Conservation (phyloP, 2,797 vertebrate genomes). For the Amphiprion clarkii region DNA sequence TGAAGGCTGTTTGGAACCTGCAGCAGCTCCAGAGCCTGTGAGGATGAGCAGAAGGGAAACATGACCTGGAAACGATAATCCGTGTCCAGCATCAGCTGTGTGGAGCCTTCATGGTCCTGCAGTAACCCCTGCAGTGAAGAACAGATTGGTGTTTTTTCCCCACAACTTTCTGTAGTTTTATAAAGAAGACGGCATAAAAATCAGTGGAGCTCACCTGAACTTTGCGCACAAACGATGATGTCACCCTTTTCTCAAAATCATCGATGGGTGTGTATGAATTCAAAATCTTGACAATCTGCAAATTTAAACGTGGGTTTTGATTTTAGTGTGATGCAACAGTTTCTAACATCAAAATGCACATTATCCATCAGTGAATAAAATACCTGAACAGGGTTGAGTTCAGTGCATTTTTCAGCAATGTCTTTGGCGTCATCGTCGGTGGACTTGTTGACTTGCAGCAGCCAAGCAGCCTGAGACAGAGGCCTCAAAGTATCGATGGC, state of each 20-base stretch:
- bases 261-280: constrained; percentile 99
- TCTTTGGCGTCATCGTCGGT: constrained; percentile 95
- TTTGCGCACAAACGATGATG: constrained; percentile 95
- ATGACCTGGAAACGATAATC: constrained; percentile 96
- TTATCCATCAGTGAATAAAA: not conserved
- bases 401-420: constrained; percentile 90
- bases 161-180: not conserved
- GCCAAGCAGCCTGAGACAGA: constrained; percentile 94
- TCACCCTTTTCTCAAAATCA: constrained; percentile 97
- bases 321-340: not conserved
- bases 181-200: too few relatives aligned
- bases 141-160: constrained; percentile 16
- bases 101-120: constrained; percentile 87
- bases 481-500: constrained; percentile 93
- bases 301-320: constrained; percentile 21
- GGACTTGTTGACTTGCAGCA: constrained; percentile 97
- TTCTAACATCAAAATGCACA: not conserved
- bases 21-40: constrained; percentile 92
- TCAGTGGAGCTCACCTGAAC: constrained; percentile 89
- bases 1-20: constrained; percentile 95
- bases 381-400: constrained; percentile 95
- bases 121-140: constrained; percentile 88
- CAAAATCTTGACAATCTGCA: constrained; percentile 96
- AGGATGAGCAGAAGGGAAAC: constrained; percentile 92
- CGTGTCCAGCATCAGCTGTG: constrained; percentile 93